Base-by-base conservation (phyloP, 2,888 invertebrate species). In the Yponomeuta sedellus region DNA sequence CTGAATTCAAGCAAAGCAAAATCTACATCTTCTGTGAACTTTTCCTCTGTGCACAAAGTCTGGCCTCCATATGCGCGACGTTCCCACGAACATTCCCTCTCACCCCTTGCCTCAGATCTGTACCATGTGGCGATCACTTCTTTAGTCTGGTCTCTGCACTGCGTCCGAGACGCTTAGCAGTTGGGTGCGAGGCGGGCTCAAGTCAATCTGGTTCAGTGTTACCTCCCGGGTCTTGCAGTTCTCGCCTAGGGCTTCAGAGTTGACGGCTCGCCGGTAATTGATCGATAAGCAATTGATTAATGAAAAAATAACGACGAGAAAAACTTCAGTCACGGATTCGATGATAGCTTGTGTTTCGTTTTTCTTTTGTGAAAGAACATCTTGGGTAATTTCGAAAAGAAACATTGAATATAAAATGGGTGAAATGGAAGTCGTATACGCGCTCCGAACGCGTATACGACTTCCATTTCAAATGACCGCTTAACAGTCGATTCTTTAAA, bases 241-340 rank as follows among this genome's bases (percentile, higher is more conserved):
- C 77, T 78, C 81, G 84, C 81, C 82, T 86, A 88, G 80, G 86
- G 89, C 83, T 90, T 89, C 88, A 84, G 83, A 74, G 77, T 74
- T 78, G 81, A 80, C 77, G 80, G 75, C 69, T 75, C 71, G 75
- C 77, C 78, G 79, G 77, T 87, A 88, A 87, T 87, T 88, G 85
- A 88, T 85, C 79, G 82, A 80, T 76, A 81, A 78, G 74, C 83
- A 86, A 87, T 87, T 86, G 85, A 85, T 83, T 86, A 86, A 83
- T 82, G 81, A 82, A 84, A 82, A 80, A 79, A 77, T 71, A 75
- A 78, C 75, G 10, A 10, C 44, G 10, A 73, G 72, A 70, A 72
- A 78, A 78, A 72, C 16, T 52, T 52, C 44, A 52, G 44, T 52
- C 16, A 44, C 12, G 44, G 44, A 52, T 52, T 12, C 16, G 2